Conservation (phyloP, 2,113 vertebrate genomes). For the Petromus typicus region DNA sequence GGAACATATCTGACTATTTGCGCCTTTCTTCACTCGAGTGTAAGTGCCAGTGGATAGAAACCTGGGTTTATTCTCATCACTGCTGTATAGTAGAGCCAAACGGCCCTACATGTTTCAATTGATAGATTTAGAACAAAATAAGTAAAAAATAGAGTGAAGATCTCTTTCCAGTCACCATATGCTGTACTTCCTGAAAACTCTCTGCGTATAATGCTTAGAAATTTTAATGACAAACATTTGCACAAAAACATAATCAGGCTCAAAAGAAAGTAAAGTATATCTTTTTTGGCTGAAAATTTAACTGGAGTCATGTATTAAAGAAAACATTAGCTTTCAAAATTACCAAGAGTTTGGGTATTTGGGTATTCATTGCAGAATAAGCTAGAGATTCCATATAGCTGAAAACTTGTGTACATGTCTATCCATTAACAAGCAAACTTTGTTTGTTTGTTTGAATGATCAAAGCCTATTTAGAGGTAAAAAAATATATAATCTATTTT, state of each 20-base stretch:
- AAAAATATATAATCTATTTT: not conserved
- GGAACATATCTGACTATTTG: not conserved
- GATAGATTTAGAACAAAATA: not conserved
- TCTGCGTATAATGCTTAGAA: not conserved
- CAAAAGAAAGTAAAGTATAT: not conserved
- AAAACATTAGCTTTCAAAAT: not conserved
- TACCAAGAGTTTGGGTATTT: not conserved
- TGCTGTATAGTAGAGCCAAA: no score
- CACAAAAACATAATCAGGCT: not conserved
- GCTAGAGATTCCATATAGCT: not conserved
- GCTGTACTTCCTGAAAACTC: not conserved
- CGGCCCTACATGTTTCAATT: not conserved
- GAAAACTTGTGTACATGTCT: not conserved
- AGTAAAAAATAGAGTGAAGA: not conserved
- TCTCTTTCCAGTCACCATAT: not conserved
- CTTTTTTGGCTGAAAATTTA: not conserved
- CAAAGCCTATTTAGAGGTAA: not conserved
- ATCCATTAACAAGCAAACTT: not conserved
- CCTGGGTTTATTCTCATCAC: not conserved
- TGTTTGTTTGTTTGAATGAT: not conserved
- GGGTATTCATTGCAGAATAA: not conserved
- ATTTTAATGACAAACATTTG: not conserved
- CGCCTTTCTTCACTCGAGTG: not conserved
- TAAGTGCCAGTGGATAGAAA: not conserved
- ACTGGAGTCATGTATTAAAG: not conserved